Conservation (phyloP, 1,140 invertebrate species). For the Drosophila carrolli region DNA sequence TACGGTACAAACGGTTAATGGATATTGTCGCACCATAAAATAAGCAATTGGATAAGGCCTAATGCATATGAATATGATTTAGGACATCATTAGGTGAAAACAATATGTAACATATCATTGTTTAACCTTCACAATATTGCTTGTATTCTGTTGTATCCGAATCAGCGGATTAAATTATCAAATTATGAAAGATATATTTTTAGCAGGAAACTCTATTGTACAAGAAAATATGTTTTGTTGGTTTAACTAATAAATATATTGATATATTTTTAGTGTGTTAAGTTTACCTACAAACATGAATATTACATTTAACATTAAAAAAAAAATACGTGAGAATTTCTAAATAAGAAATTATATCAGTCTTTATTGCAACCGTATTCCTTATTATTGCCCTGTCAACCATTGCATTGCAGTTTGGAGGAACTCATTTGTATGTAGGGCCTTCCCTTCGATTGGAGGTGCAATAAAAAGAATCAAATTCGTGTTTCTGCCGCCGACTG, state of each 20-base stretch:
- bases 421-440: conserved; percentile 46
- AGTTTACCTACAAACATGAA: no score
- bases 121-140: no score
- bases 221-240: no score
- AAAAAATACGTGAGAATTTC: no score
- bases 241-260: no score
- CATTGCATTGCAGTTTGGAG: conserved; percentile 11
- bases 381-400: not conserved
- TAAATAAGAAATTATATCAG: not conserved
- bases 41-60: not conserved
- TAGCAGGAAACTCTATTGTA: no score
- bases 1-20: conserved; percentile 37
- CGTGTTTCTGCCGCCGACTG: conserved; percentile 43
- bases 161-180: no score
- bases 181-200: no score
- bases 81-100: not conserved
- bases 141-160: no score
- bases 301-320: no score
- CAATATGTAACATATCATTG: no score
- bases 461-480: conserved; percentile 65
- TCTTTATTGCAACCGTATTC: not conserved
- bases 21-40: conserved; percentile 35
- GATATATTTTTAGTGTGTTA: no score
- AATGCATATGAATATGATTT: not conserved
- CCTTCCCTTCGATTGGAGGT: conserved; percentile 39